Percentiles rank a stretch among this genome's conserved stretches.
These are phyloP conservation scores for Oryzias dopingdopingensis DNA, from an alignment of 2,797 vertebrate genomes.

Conservation along the genomic window DNA sequence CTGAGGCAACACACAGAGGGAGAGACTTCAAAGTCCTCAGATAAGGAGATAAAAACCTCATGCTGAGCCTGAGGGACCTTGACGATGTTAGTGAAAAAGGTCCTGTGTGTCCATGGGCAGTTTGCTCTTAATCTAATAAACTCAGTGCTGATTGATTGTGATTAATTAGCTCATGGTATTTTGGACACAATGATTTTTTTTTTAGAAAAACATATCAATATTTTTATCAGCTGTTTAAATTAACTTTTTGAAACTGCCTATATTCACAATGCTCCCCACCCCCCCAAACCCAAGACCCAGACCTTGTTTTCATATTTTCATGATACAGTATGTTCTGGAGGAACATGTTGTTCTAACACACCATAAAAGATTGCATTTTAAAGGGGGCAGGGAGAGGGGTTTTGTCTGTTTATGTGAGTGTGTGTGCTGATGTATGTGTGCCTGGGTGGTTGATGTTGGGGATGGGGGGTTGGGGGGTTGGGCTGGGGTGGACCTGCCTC, in stretches of 20 bases:
- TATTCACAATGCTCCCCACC: slow-evolving; percentile 37
- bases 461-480: slow-evolving; percentile 31
- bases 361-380: slow-evolving; percentile 16
- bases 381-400: slow-evolving; percentile 48
- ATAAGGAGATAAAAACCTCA: slow-evolving; percentile 60
- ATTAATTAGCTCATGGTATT: slow-evolving; percentile 16
- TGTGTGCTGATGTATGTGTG: slow-evolving; percentile 34
- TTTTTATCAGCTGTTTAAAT: slow-evolving; percentile 26
- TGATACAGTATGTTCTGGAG: slow-evolving; percentile 17
- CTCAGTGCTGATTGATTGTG: slow-evolving; percentile 16
- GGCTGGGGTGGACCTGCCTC: slow-evolving; percentile 75
- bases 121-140: slow-evolving; percentile 23
- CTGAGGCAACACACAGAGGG: slow-evolving; percentile 59
- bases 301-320: slow-evolving; percentile 41
- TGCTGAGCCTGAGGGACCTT: slow-evolving; percentile 59
- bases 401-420: slow-evolving; percentile 61
- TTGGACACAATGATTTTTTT: slow-evolving; percentile 13
- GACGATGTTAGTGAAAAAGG: slow-evolving; percentile 45
- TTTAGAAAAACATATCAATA: slow-evolving; percentile 9
- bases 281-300: slow-evolving; percentile 2
- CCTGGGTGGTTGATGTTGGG: slow-evolving; percentile 50
- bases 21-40: slow-evolving; percentile 64
- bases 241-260: slow-evolving; percentile 8
- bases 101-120: slow-evolving; percentile 28
- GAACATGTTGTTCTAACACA: slow-evolving; percentile 37